phyloP scores from a whole-genome alignment of 2,888 invertebrate species.

The Rutpela maculata region DNA sequence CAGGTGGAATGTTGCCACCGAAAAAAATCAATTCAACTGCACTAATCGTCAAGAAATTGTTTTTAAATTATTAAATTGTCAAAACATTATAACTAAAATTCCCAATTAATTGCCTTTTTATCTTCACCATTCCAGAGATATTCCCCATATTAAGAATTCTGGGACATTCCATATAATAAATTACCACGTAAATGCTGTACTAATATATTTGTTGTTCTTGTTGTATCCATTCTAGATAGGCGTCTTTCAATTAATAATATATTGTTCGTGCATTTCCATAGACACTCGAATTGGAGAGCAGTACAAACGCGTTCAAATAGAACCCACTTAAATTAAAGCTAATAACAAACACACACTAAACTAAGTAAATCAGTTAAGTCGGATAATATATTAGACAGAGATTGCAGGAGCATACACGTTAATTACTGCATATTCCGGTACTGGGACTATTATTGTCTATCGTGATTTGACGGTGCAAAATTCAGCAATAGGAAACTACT shows the following conservation, averaged over 20 bases:
- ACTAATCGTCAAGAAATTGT: too few species aligned
- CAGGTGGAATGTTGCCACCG: too few species aligned
- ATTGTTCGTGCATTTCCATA: slow-evolving; percentile 5
- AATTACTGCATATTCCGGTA: slow-evolving; percentile 20
- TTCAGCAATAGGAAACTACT: not conserved
- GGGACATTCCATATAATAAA: too few species aligned
- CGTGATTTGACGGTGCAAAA: not conserved
- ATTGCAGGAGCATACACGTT: slow-evolving; percentile 2
- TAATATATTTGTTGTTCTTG: too few species aligned
- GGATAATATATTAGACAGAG: slow-evolving; percentile 26
- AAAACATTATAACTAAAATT: too few species aligned
- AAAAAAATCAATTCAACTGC: too few species aligned
- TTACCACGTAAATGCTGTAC: too few species aligned
- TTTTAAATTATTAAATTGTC: too few species aligned
- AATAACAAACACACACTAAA: slow-evolving; percentile 28
- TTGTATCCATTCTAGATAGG: not conserved
- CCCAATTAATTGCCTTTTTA: too few species aligned
- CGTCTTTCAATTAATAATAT: not conserved
- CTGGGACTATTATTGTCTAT: not conserved
- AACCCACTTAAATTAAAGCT: slow-evolving; percentile 23
- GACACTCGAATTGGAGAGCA: not conserved
- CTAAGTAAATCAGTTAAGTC: slow-evolving; percentile 32
- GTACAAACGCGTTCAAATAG: slow-evolving; percentile 18
- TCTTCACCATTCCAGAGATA: too few species aligned
- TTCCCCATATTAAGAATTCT: too few species aligned